Conservation (phyloP, 2,797 vertebrate genomes). For the Parauchenoglanis ngamensis region DNA sequence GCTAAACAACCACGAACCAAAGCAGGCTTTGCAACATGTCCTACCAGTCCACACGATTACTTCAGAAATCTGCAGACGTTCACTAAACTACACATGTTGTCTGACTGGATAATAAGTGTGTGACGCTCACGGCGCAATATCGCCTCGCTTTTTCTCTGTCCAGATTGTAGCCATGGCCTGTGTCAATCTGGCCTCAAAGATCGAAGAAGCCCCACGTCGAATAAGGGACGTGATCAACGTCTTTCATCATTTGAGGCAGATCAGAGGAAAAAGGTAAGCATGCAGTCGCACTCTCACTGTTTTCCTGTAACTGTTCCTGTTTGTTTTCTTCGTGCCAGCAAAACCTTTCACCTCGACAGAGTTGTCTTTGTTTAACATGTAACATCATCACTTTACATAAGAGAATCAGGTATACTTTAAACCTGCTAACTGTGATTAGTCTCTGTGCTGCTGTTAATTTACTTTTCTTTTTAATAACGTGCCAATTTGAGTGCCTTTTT, state of each 20-base stretch:
- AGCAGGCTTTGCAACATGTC: background rate
- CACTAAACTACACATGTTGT: background rate
- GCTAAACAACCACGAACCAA: background rate
- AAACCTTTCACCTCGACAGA: constrained; percentile 39
- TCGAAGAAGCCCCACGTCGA: constrained; percentile 94
- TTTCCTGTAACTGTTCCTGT: constrained; percentile 32
- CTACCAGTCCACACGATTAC: too few species aligned
- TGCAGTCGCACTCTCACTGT: background rate
- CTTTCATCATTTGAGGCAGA: constrained; percentile 92
- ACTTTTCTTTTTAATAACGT: constrained; percentile 44
- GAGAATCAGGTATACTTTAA: constrained; percentile 43
- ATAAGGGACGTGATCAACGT: constrained; percentile 99
- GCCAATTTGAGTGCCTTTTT: constrained; percentile 73
- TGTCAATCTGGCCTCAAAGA: constrained; percentile 97
- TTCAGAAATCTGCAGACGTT: background rate
- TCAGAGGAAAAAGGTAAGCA: constrained; percentile 96
- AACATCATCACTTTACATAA: constrained; percentile 47
- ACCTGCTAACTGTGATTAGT: constrained; percentile 42
- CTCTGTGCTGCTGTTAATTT: constrained; percentile 17
- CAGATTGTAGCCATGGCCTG: constrained; percentile 99
- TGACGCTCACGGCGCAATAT: background rate
- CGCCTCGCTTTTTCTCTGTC: constrained; percentile 33
- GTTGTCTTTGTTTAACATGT: constrained; percentile 48
- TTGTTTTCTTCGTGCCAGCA: constrained; percentile 32
- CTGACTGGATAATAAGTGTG: background rate